phyloP scores from a whole-genome alignment of 2,113 vertebrate genomes.

The Gallinago jamesoni region DNA sequence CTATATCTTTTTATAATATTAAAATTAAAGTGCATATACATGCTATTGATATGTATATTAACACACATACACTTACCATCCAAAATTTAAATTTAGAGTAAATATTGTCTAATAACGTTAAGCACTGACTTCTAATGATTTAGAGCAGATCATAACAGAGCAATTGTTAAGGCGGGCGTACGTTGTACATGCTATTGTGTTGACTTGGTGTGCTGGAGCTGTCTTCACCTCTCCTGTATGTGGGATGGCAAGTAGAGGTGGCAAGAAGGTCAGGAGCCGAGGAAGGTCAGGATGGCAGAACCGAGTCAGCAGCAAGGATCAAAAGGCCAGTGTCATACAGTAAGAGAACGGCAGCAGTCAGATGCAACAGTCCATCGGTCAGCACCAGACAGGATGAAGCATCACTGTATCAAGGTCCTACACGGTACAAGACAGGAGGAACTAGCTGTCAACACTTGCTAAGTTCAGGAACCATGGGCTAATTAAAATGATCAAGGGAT shows the following conservation, averaged over 20 bases:
- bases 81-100: neutral
- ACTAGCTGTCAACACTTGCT: neutral
- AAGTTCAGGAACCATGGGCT: neutral
- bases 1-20: neutral
- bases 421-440: neutral
- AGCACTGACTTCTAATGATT: neutral
- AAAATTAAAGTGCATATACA: neutral
- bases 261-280: neutral
- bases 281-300: neutral
- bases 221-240: neutral
- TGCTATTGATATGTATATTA: neutral
- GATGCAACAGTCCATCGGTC: neutral
- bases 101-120: neutral
- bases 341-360: neutral
- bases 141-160: neutral
- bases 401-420: neutral
- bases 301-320: neutral
- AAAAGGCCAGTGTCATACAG: neutral
- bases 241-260: neutral
- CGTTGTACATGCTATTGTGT: fast-evolving
- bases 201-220: neutral
- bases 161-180: neutral
- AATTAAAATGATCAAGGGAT: conserved; percentile 25
- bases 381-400: neutral
- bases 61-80: neutral